These are phyloP conservation scores for Mechanitis mazaeus DNA, from an alignment of 2,888 invertebrate genomes.

Conservation along the genomic window DNA sequence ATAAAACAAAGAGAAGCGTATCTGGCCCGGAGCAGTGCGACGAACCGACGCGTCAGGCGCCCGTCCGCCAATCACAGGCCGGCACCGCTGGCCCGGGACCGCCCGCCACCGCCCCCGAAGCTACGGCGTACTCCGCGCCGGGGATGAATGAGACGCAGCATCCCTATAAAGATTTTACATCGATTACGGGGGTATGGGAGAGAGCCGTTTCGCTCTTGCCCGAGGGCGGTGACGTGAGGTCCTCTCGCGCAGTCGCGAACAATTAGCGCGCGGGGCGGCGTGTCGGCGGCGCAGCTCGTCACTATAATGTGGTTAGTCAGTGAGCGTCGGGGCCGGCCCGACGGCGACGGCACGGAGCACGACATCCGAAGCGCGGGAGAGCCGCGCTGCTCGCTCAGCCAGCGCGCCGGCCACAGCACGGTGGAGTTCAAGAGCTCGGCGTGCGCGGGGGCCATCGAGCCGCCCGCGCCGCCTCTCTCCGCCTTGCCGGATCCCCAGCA, in stretches of 20 bases:
- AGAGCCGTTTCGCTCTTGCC: constrained; percentile 62
- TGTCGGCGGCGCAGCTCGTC: constrained; percentile 66
- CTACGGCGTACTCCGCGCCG: constrained; percentile 34
- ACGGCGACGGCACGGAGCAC: constrained; percentile 69
- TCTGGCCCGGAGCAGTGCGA: constrained; percentile 59
- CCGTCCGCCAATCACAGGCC: constrained; percentile 36
- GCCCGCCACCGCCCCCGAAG: constrained; percentile 35
- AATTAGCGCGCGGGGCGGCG: constrained; percentile 71
- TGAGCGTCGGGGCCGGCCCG: constrained; percentile 78
- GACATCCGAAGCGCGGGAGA: constrained; percentile 61
- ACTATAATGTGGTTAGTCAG: constrained; percentile 81
- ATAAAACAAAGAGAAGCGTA: constrained; percentile 74
- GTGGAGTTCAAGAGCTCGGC: constrained; percentile 90
- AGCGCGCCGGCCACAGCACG: constrained; percentile 81
- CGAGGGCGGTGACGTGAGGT: constrained; percentile 60
- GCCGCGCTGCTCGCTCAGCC: constrained; percentile 68
- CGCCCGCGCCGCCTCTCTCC: constrained; percentile 74
- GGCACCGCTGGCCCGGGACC: constrained; percentile 39
- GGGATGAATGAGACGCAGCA: constrained; percentile 67
- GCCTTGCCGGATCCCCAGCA: constrained; percentile 83
- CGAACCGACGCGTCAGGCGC: constrained; percentile 35
- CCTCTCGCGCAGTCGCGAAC: constrained; percentile 73
- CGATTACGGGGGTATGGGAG: constrained; percentile 67
- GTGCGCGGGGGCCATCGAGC: constrained; percentile 77
- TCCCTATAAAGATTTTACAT: constrained; percentile 66